These are phyloP conservation scores for Rhopalosiphum maidis DNA, from an alignment of 1,140 invertebrate species.

Conservation along the genomic window DNA sequence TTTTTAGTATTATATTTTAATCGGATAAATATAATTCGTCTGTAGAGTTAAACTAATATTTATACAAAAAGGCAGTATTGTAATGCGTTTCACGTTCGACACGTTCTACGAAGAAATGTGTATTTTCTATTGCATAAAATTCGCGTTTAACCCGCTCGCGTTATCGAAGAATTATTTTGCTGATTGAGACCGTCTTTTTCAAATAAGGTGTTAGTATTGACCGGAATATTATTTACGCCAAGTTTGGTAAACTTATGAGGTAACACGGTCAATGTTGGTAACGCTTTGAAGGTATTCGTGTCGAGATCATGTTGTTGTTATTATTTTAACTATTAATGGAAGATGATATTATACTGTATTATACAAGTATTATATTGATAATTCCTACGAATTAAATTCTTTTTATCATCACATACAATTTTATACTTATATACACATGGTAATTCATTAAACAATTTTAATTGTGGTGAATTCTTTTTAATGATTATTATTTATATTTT, in stretches of 20 bases:
- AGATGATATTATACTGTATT: slow-evolving; percentile 19
- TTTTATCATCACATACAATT: background rate
- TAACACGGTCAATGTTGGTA: slow-evolving; percentile 17
- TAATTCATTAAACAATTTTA: background rate
- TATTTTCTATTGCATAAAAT: background rate
- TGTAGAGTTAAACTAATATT: background rate
- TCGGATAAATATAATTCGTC: background rate
- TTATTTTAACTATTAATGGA: background rate
- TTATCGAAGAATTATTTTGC: background rate
- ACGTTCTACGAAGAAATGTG: background rate
- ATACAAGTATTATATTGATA: background rate
- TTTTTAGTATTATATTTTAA: background rate
- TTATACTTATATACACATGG: background rate
- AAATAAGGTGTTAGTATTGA: slow-evolving; percentile 41
- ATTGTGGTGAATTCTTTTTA: background rate
- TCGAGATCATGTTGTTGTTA: slow-evolving; percentile 4
- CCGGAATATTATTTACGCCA: slow-evolving; percentile 27
- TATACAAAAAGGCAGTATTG: background rate
- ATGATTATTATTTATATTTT: background rate
- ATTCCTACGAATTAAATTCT: background rate
- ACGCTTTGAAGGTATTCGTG: slow-evolving; percentile 4
- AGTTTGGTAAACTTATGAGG: slow-evolving; percentile 1
- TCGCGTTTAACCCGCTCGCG: background rate
- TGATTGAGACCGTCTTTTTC: background rate
- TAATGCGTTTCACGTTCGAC: background rate